These are phyloP conservation scores for Nasonovia ribisnigri DNA, from an alignment of 2,888 invertebrate species.

Conservation along the genomic window DNA sequence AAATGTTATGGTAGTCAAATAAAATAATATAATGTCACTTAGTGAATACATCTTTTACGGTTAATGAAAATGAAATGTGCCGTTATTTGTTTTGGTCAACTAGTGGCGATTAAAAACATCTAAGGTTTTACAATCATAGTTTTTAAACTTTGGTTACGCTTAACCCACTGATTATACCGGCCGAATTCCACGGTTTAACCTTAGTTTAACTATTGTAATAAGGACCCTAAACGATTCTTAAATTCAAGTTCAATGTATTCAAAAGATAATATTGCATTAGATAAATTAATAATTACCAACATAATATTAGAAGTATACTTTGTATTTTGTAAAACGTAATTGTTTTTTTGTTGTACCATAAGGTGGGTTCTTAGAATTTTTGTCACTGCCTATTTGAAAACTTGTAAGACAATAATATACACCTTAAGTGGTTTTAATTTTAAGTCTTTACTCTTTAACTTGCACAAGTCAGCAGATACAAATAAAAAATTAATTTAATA, in stretches of 20 bases:
- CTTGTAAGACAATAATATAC: not conserved
- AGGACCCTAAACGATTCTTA: not conserved
- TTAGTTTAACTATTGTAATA: too few species aligned
- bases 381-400: not conserved
- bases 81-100: not conserved
- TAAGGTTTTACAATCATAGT: too few species aligned
- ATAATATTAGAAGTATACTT: not conserved
- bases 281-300: not conserved
- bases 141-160: too few species aligned
- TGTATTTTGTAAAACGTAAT: not conserved
- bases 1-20: not conserved
- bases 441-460: not conserved
- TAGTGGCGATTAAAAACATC: not conserved
- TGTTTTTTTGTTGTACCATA: not conserved
- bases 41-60: not conserved
- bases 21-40: not conserved
- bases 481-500: not conserved
- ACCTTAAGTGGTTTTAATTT: not conserved
- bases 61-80: not conserved
- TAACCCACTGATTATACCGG: too few species aligned
- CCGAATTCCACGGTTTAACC: too few species aligned
- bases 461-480: not conserved
- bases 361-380: not conserved
- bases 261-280: not conserved
- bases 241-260: not conserved